Conservation (phyloP, 2,113 vertebrate species). For the Trinectes maculatus region DNA sequence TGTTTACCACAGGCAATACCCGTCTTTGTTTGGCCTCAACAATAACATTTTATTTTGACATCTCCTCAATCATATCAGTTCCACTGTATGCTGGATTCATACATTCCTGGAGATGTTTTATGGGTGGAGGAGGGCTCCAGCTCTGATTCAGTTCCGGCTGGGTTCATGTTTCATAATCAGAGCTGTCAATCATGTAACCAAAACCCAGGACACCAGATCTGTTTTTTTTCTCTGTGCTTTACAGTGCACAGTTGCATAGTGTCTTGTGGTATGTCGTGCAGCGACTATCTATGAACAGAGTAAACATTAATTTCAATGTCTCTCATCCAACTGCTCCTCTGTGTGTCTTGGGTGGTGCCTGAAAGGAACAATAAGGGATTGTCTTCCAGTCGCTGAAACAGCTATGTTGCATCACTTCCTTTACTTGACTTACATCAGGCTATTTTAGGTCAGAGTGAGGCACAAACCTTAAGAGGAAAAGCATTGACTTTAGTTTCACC, state of each 20-base stretch:
- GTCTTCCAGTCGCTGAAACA: constrained; percentile 65
- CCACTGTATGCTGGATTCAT: constrained; percentile 4
- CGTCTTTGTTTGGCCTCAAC: constrained; percentile 7
- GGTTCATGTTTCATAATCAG: constrained; percentile 37
- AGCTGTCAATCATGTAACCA: constrained; percentile 40
- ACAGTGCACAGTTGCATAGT: not conserved
- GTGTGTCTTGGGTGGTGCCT: constrained; percentile 67
- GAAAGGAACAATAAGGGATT: constrained; percentile 69
- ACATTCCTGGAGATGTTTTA: constrained; percentile 27
- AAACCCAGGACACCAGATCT: not conserved
- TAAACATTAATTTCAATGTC: constrained; percentile 27
- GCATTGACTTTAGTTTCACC: not conserved
- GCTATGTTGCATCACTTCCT: constrained; percentile 70
- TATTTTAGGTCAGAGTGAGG: constrained; percentile 48
- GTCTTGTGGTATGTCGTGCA: constrained; percentile 42
- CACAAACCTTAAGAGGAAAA: constrained; percentile 18
- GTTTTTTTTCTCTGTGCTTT: not conserved
- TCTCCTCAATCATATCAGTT: constrained; percentile 24
- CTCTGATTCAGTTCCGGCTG: constrained; percentile 10
- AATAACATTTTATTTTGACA: not conserved
- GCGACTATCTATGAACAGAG: constrained; percentile 40
- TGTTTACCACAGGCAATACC: not conserved
- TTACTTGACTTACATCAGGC: constrained; percentile 38
- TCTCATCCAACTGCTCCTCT: constrained; percentile 34
- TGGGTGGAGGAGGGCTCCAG: not conserved